These are phyloP conservation scores for Eupristina koningsbergeri DNA, from an alignment of 1,140 invertebrate genomes.

Conservation along the genomic window DNA sequence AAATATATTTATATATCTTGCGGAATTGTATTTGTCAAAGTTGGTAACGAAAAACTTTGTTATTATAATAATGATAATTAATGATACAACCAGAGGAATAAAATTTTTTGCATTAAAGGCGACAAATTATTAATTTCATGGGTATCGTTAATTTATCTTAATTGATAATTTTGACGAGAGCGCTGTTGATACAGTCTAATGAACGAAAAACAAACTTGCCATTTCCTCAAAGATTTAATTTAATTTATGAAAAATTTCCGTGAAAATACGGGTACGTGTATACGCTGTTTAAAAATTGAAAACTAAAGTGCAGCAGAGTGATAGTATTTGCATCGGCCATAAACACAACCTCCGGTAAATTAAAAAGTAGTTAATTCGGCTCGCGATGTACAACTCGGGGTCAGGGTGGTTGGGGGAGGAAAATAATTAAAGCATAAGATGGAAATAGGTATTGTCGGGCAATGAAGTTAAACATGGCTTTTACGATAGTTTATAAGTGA, in stretches of 20 bases:
- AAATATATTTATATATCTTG: no score
- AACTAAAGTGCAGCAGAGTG: not conserved
- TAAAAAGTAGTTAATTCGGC: not conserved
- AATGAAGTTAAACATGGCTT: not conserved
- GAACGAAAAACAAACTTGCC: not conserved
- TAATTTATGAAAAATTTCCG: not conserved
- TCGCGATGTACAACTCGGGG: not conserved
- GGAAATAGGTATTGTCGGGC: not conserved
- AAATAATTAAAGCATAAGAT: not conserved
- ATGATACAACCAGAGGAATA: not conserved
- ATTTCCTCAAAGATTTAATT: slow-evolving; percentile 22
- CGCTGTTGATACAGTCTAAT: not conserved
- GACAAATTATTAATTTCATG: not conserved
- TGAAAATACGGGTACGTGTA: not conserved
- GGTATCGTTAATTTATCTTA: not conserved
- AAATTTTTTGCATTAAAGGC: not conserved
- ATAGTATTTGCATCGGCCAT: not conserved
- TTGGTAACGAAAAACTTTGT: no score
- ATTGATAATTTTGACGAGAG: not conserved
- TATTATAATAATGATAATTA: no score
- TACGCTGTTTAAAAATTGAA: not conserved
- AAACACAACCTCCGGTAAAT: not conserved
- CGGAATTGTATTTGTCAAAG: no score
- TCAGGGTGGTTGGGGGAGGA: no score
- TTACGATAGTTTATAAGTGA: not conserved